A percentile compares a stretch with the other conserved stretches of the same genome.
phyloP scores from a whole-genome alignment of 2,888 invertebrate genomes.

The Nowickia ferox region DNA sequence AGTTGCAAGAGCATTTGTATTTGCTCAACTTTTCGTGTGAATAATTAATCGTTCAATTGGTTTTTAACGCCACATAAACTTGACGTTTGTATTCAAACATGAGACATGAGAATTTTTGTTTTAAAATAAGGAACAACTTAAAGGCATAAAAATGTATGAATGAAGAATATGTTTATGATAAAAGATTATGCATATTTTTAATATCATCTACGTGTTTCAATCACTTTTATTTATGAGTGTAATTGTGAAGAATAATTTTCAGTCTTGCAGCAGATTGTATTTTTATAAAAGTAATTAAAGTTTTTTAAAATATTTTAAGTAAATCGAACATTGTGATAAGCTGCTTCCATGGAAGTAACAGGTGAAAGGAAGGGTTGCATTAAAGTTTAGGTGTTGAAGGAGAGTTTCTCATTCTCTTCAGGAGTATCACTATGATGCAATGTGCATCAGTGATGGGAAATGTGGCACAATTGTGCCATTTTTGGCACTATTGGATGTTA shows the following conservation, averaged over 20 bases:
- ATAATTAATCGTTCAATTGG: slow-evolving; percentile 74
- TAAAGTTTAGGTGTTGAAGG: too few relatives aligned
- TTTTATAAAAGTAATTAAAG: too few relatives aligned
- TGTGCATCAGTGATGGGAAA: too few relatives aligned
- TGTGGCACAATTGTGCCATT: too few relatives aligned
- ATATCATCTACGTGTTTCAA: slow-evolving; percentile 61
- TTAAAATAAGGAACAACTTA: slow-evolving; percentile 9
- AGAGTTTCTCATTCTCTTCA: too few relatives aligned
- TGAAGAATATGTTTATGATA: slow-evolving; percentile 17
- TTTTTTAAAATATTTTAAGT: too few relatives aligned
- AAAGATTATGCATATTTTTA: slow-evolving; percentile 67
- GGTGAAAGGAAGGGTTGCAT: too few relatives aligned
- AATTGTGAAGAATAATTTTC: neutral
- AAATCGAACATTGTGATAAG: too few relatives aligned
- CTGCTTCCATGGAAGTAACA: too few relatives aligned
- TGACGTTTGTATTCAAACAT: slow-evolving; percentile 67
- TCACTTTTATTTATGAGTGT: slow-evolving; percentile 30
- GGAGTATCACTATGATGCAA: too few relatives aligned
- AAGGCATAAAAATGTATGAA: slow-evolving; percentile 31
- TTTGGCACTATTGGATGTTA: too few relatives aligned
- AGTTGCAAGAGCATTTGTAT: slow-evolving; percentile 19
- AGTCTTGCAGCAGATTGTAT: too few relatives aligned
- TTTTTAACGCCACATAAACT: slow-evolving; percentile 73
- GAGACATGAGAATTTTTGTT: slow-evolving; percentile 55
- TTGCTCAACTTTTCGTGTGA: slow-evolving; percentile 69